Conservation (phyloP, 2,113 vertebrate species). For the Cheirogaleus medius region DNA sequence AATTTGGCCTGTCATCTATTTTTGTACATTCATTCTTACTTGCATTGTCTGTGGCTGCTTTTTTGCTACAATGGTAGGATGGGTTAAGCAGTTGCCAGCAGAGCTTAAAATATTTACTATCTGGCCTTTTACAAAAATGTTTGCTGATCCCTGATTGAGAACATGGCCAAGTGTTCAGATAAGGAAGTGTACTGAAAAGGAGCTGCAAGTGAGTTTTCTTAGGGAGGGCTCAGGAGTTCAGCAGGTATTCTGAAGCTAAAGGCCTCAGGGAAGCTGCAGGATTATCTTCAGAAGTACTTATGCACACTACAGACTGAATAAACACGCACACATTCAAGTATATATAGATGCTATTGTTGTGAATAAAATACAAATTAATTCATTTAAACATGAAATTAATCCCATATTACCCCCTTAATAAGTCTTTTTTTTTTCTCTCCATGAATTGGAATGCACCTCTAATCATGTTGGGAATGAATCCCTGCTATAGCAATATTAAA, state of each 20-base stretch:
- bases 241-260: not conserved
- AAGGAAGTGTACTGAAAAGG: not conserved
- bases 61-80: not conserved
- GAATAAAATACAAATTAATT: not conserved
- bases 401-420: not conserved
- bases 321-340: not conserved
- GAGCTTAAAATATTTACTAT: not conserved
- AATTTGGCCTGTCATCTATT: not conserved
- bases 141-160: not conserved
- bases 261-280: not conserved
- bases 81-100: not conserved
- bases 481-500: not conserved
- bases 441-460: not conserved
- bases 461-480: not conserved
- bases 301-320: not conserved
- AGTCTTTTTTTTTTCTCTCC: not conserved
- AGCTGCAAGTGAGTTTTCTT: not conserved
- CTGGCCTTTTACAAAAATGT: not conserved
- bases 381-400: not conserved
- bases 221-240: not conserved
- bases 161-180: not conserved
- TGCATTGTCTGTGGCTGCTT: not conserved
- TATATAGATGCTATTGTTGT: not conserved
- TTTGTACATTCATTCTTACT: not conserved
- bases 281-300: not conserved